Evolutionary conservation across 2,888 invertebrate species (phyloP).

Genomic region (Microctonus aethiopoides): DNA sequence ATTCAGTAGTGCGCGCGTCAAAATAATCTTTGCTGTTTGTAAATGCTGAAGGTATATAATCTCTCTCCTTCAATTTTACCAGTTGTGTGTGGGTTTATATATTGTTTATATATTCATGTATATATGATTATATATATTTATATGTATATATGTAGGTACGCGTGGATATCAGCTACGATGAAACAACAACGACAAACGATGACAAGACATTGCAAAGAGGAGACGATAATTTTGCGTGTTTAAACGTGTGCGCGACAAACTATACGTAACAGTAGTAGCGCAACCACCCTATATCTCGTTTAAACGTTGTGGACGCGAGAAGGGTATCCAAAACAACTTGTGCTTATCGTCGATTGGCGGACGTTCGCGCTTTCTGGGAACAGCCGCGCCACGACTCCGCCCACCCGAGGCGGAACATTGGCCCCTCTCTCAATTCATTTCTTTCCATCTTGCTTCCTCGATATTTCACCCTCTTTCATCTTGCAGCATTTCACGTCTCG

Average conservation of each 20-base stretch:
- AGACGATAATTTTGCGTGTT: slow-evolving; percentile 29
- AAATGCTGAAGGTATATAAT: not conserved
- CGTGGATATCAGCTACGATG: not conserved
- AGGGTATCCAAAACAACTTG: slow-evolving; percentile 2
- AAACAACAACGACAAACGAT: not conserved
- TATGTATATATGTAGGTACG: too few relatives aligned
- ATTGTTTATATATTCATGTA: too few relatives aligned
- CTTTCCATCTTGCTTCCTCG: slow-evolving; percentile 18
- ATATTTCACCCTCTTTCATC: slow-evolving; percentile 9
- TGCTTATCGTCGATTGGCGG: slow-evolving; percentile 50
- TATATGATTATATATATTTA: too few relatives aligned
- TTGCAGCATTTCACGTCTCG: slow-evolving; percentile 14
- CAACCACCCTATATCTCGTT: slow-evolving; percentile 33
- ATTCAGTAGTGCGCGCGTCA: not conserved
- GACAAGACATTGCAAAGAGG: slow-evolving; percentile 36
- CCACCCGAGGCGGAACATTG: slow-evolving; percentile 55
- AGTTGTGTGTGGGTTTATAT: too few relatives aligned
- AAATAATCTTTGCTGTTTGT: not conserved
- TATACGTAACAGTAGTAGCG: not conserved
- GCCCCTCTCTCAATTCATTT: slow-evolving; percentile 40
- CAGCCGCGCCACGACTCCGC: slow-evolving; percentile 51
- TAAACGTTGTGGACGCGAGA: slow-evolving; percentile 35
- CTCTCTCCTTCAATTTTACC: not conserved
- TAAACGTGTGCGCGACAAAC: slow-evolving; percentile 25
- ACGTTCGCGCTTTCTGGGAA: slow-evolving; percentile 49